Conservation (phyloP, 1,140 invertebrate genomes). For the Homalodisca vitripennis region DNA sequence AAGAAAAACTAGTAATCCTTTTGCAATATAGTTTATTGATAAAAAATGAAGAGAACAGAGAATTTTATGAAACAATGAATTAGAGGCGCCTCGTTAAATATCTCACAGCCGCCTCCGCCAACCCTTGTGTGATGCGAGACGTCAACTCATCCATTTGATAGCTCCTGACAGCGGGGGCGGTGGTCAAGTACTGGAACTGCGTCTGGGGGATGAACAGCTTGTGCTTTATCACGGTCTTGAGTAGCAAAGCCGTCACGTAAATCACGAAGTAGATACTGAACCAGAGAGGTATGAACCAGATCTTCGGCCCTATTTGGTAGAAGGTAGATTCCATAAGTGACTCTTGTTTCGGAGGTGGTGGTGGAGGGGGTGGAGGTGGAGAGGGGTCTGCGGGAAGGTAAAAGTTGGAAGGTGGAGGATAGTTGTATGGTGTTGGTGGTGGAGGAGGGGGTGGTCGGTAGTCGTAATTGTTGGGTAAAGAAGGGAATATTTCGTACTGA, state of each 20-base stretch:
- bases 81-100: too few species aligned
- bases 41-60: too few species aligned
- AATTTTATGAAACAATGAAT: too few species aligned
- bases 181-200: not conserved
- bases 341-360: slow-evolving; percentile 26
- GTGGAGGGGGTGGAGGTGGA: slow-evolving; percentile 27
- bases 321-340: too few species aligned
- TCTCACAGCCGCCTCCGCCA: too few species aligned
- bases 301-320: slow-evolving; percentile 76
- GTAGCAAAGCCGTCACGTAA: slow-evolving; percentile 72
- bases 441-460: not conserved
- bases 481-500: too few species aligned
- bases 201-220: slow-evolving; percentile 58
- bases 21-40: too few species aligned
- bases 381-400: not conserved
- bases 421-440: not conserved
- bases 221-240: slow-evolving; percentile 75
- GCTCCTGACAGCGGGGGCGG: too few species aligned
- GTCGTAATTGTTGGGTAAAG: not conserved
- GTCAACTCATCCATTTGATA: too few species aligned
- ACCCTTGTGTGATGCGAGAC: too few species aligned
- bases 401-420: not conserved
- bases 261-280: slow-evolving; percentile 80
- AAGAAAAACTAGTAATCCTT: too few species aligned
- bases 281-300: slow-evolving; percentile 80